Evolutionary conservation across 2,113 vertebrate genomes (phyloP).

Genomic region (Maylandia zebra): DNA sequence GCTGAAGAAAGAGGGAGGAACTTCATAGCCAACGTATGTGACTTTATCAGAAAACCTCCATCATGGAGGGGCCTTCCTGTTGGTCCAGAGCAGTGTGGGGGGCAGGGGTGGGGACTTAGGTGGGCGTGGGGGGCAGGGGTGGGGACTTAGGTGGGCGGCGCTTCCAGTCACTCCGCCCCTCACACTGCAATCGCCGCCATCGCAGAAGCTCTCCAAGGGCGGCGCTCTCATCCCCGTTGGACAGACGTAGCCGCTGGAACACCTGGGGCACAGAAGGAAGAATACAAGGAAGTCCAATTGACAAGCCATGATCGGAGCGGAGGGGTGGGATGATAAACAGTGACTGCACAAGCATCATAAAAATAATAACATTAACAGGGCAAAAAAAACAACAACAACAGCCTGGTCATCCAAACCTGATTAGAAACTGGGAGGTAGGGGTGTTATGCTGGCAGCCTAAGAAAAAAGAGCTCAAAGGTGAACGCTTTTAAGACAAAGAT

Average conservation of each 20-base stretch:
- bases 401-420: slow-evolving; percentile 13
- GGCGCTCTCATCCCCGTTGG: slow-evolving; percentile 74
- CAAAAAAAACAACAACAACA: not conserved
- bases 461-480: not conserved
- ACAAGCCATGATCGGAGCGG: not conserved
- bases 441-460: not conserved
- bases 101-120: slow-evolving; percentile 72
- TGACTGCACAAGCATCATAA: not conserved
- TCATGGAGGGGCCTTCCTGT: slow-evolving; percentile 75
- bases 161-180: slow-evolving; percentile 76
- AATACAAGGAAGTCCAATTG: not conserved
- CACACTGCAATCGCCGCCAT: slow-evolving; percentile 81
- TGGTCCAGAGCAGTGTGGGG: slow-evolving; percentile 74
- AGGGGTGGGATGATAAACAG: not conserved
- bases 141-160: slow-evolving; percentile 69
- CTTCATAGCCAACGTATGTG: not conserved
- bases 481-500: not conserved
- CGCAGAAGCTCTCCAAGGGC: slow-evolving; percentile 82
- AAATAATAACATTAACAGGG: not conserved
- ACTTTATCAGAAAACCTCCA: not conserved
- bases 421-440: not conserved
- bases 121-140: slow-evolving; percentile 42
- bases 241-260: slow-evolving; percentile 78
- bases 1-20: not conserved
- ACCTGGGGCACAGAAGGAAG: slow-evolving; percentile 61